Conservation (phyloP, 1,140 invertebrate genomes). For the Leptinotarsa lineolata region DNA sequence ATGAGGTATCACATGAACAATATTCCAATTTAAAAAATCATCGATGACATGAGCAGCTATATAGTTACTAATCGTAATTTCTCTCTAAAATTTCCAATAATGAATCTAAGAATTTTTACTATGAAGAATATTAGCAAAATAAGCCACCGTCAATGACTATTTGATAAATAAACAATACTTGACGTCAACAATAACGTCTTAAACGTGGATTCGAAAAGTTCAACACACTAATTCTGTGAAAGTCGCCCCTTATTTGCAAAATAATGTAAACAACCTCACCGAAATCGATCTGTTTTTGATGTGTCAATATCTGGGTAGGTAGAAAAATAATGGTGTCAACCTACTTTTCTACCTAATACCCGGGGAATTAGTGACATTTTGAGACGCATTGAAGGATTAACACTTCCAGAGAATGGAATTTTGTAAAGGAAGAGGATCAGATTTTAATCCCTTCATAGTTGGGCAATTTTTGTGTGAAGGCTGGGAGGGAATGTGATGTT, state of each 20-base stretch:
- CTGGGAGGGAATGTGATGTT: neutral
- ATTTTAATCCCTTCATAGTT: conserved; percentile 20
- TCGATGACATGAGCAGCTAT: too few relatives aligned
- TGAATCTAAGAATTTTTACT: too few relatives aligned
- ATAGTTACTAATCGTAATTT: too few relatives aligned
- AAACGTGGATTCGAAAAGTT: neutral
- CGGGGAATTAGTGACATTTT: conserved; percentile 24
- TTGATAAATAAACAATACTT: too few relatives aligned
- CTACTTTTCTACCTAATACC: conserved; percentile 15
- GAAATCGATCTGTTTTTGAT: conserved; percentile 25
- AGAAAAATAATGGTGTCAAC: conserved; percentile 5
- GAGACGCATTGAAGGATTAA: conserved; percentile 18
- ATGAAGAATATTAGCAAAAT: too few relatives aligned
- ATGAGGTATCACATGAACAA: too few relatives aligned
- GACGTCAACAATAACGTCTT: too few relatives aligned
- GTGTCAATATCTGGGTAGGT: conserved; percentile 15
- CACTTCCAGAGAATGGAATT: conserved; percentile 26
- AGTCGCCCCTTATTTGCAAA: conserved; percentile 12
- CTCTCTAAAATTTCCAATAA: too few relatives aligned
- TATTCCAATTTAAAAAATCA: too few relatives aligned
- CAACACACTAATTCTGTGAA: neutral
- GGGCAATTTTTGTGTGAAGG: neutral
- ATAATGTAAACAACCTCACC: conserved; percentile 21
- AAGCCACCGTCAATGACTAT: too few relatives aligned
- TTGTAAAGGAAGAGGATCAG: conserved; percentile 7